Evolutionary conservation across 2,113 vertebrate genomes (phyloP).

Genomic region (Corynorhinus townsendii): DNA sequence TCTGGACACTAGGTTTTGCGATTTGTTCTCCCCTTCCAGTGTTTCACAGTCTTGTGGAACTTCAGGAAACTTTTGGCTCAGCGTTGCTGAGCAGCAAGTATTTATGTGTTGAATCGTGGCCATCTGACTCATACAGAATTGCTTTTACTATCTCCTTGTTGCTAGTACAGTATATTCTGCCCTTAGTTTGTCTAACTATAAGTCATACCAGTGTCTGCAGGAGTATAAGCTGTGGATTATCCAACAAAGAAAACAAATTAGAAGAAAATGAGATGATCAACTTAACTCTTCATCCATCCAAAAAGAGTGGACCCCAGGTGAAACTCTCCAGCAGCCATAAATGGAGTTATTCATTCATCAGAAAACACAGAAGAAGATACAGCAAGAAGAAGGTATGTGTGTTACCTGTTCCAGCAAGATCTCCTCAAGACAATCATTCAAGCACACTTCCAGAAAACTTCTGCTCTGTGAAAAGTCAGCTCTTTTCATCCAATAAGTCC

Average conservation of each 20-base stretch:
- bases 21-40: slow-evolving; percentile 86
- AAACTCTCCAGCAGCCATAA: slow-evolving; percentile 60
- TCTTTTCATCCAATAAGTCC: slow-evolving; percentile 77
- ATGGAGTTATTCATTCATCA: slow-evolving; percentile 77
- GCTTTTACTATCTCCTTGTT: slow-evolving; percentile 84
- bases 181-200: slow-evolving; percentile 81
- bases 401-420: slow-evolving; percentile 78
- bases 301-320: slow-evolving; percentile 37
- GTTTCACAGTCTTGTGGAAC: slow-evolving; percentile 84
- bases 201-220: slow-evolving; percentile 88
- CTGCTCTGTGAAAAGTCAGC: slow-evolving; percentile 76
- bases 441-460: slow-evolving; percentile 69
- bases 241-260: slow-evolving; percentile 75
- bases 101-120: slow-evolving; percentile 86
- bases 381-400: slow-evolving; percentile 84
- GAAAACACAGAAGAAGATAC: slow-evolving; percentile 82
- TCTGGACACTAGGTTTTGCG: slow-evolving; percentile 83
- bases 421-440: slow-evolving; percentile 65
- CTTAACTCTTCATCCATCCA: slow-evolving; percentile 80
- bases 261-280: slow-evolving; percentile 87
- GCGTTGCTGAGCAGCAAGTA: slow-evolving; percentile 80
- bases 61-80: slow-evolving; percentile 80
- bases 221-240: slow-evolving; percentile 81
- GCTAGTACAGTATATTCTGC: slow-evolving; percentile 86
- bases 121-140: slow-evolving; percentile 83